phyloP scores from a whole-genome alignment of 2,113 vertebrate species.

The Notarius quadriscutis region DNA sequence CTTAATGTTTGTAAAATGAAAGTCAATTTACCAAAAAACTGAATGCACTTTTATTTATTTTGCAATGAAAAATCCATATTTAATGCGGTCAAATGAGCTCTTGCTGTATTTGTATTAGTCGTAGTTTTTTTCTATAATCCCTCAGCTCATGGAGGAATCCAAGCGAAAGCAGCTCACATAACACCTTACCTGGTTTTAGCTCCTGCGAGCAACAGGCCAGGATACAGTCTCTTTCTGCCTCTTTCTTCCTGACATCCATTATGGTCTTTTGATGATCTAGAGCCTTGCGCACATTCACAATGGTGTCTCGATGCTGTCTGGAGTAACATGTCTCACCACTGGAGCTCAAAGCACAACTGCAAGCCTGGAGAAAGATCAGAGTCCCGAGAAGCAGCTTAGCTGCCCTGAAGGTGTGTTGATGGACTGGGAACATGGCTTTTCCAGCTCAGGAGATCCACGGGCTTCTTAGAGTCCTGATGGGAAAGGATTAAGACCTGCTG shows the following conservation, averaged over 20 bases:
- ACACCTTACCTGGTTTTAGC: slow-evolving; percentile 63
- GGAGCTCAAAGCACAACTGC: slow-evolving; percentile 33
- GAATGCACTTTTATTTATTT: too few species aligned
- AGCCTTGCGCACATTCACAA: slow-evolving; percentile 59
- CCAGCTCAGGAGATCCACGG: slow-evolving; percentile 1
- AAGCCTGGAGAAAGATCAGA: slow-evolving; percentile 23
- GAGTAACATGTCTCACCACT: slow-evolving; percentile 70
- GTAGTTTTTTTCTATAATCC: neutral
- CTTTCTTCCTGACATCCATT: slow-evolving; percentile 52
- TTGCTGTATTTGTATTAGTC: neutral
- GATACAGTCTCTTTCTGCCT: slow-evolving; percentile 68
- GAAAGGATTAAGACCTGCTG: neutral
- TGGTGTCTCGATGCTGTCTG: slow-evolving; percentile 64
- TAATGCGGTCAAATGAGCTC: neutral
- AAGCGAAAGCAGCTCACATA: neutral
- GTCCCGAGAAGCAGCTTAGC: slow-evolving; percentile 21
- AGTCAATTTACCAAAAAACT: neutral
- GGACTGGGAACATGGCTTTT: slow-evolving; percentile 56
- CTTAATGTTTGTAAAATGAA: neutral
- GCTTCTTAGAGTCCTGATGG: slow-evolving; percentile 27
- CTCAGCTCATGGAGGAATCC: neutral
- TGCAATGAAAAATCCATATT: neutral
- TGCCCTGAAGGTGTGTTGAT: neutral
- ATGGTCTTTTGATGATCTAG: slow-evolving; percentile 25
- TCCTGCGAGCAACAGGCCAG: slow-evolving; percentile 72